Evolutionary conservation across 2,888 invertebrate species (phyloP).

Genomic region (Muscina levida): DNA sequence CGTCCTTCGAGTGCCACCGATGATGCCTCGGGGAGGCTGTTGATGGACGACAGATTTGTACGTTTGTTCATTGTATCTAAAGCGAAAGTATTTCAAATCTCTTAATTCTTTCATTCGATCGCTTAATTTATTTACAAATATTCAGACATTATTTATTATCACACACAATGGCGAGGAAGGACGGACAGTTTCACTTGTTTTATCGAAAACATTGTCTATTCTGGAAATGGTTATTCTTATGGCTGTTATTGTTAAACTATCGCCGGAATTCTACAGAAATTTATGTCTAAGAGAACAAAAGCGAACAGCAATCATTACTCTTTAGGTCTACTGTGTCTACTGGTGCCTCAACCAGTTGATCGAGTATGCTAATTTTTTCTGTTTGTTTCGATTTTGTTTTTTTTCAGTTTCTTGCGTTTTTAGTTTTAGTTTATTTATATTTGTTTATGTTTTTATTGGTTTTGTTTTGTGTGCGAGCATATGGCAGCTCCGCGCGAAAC

Average conservation of each 20-base stretch:
- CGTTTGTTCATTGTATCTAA: too few species aligned
- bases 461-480: slow-evolving; percentile 9
- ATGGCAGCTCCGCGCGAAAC: background rate
- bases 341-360: background rate
- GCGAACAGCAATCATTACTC: too few species aligned
- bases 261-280: background rate
- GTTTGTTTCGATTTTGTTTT: background rate
- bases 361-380: slow-evolving; percentile 16
- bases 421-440: background rate
- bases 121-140: slow-evolving; percentile 18
- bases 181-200: background rate
- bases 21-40: too few species aligned
- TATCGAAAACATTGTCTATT: too few species aligned
- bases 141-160: slow-evolving; percentile 6
- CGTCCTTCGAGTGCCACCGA: background rate
- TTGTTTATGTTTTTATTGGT: background rate
- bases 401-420: background rate
- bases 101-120: background rate
- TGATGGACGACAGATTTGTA: too few species aligned
- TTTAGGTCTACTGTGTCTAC: background rate
- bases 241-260: too few species aligned
- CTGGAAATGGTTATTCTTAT: too few species aligned
- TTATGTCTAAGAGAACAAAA: slow-evolving; percentile 11
- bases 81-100: slow-evolving; percentile 7
- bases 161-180: background rate